Base-by-base conservation (phyloP, 1,140 invertebrate species). In the Ephestia elutella region DNA sequence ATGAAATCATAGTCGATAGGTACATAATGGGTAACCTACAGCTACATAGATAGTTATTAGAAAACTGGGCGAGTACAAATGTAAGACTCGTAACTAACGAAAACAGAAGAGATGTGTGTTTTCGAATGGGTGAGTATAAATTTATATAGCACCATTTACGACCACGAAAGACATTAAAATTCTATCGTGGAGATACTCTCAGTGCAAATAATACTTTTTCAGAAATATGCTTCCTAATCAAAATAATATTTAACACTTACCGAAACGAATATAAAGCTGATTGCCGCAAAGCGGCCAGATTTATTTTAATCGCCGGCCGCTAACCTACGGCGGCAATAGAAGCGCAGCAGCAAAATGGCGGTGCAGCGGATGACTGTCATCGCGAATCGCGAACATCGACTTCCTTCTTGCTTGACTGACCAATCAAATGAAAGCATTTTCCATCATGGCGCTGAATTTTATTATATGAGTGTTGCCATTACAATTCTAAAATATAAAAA, bases 61-160 rank as follows among this genome's bases (percentile, higher is more conserved):
- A 25, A 3, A 25, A 25, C 2, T 25, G 21, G 21, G 2, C 2
- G 21, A 7, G 2, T 25, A 25, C 21, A 3, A 1, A 57, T 87
- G 86, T 87, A 30, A 75, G 25, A 75, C 81, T 86, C 82, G 75
- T 86, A 86, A 88, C 86, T 88, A 68, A 79, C 78, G 78, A 86
- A 86, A 86, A 70, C 82, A 86, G 83, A 85, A 69, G 54, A 21
- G 57, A 49, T 60, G 75, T 80, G 80, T 86, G 78, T 67, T 82
- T 84, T 77, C 83, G 78, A 86, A 87, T 87, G 85, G 86, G 86
- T 86, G 82, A 86, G 81, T 80, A 59, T 78, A 54, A 48, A 53
- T 65, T 78, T 49, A 44, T 87, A 57, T 88, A 59, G 86, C 86
- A 88, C 86, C 62, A 56, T 58, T 59, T 68, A 87, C 86, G 86